Conservation (phyloP, 1,140 invertebrate species). For the Cotesia typhae region DNA sequence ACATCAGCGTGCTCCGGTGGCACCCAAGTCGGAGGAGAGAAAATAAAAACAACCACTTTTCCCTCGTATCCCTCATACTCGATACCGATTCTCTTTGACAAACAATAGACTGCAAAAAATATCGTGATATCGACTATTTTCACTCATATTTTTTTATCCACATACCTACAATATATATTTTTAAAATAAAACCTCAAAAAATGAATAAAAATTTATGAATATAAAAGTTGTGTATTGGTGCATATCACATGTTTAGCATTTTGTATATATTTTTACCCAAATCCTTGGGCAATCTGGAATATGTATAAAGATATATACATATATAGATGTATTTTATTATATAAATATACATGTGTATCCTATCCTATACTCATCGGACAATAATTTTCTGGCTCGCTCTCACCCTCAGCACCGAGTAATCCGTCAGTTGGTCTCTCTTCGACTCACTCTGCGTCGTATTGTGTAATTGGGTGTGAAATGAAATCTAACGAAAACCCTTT, state of each 20-base stretch:
- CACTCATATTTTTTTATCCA: too few relatives aligned
- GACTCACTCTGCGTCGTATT: conserved; percentile 42
- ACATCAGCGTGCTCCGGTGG: too few relatives aligned
- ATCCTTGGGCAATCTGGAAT: neutral
- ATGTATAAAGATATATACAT: neutral
- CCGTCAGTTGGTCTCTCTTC: conserved; percentile 30
- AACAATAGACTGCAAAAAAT: too few relatives aligned
- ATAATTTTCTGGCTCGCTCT: neutral
- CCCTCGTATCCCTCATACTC: too few relatives aligned
- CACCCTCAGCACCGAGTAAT: neutral
- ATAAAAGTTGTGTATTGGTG: neutral
- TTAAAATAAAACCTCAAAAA: neutral
- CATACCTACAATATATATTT: too few relatives aligned
- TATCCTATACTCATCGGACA: too few relatives aligned
- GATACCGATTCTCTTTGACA: too few relatives aligned
- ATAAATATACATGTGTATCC: too few relatives aligned
- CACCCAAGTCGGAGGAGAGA: too few relatives aligned
- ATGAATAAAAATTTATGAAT: neutral
- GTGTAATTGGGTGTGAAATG: conserved; percentile 66
- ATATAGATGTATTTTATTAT: too few relatives aligned
- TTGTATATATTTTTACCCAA: neutral
- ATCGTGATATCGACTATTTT: too few relatives aligned
- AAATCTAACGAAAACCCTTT: conserved; percentile 67
- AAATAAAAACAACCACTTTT: too few relatives aligned
- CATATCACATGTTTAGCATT: neutral